Evolutionary conservation across 2,888 invertebrate species (phyloP).

Genomic region (Rhabditoides inermis): DNA sequence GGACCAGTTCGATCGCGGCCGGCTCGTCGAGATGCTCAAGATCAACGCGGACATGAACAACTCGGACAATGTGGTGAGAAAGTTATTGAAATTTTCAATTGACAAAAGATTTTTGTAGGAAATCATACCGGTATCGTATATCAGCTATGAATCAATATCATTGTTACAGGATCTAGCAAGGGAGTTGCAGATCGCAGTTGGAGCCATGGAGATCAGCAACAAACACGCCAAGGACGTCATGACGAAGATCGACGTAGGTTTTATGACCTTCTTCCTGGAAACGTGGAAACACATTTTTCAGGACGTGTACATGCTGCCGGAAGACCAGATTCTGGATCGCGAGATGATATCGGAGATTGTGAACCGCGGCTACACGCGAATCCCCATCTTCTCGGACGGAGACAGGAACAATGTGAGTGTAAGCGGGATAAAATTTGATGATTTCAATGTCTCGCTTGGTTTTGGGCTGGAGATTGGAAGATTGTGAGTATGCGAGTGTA

Average conservation of each 20-base stretch:
- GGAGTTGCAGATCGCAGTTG: conserved; percentile 41
- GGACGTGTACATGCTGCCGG: conserved; percentile 14
- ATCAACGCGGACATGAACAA: conserved; percentile 20
- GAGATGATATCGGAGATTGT: conserved; percentile 8
- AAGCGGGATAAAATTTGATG: too few relatives aligned
- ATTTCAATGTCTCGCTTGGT: too few relatives aligned
- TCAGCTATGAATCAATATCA: too few relatives aligned
- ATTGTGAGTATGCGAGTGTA: too few relatives aligned
- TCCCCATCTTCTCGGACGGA: conserved; percentile 10
- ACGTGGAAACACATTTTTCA: background rate
- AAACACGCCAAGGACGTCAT: conserved; percentile 38
- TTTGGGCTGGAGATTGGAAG: too few relatives aligned
- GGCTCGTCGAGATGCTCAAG: conserved; percentile 32
- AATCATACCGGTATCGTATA: background rate
- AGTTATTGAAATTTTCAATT: too few relatives aligned
- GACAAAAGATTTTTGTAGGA: background rate
- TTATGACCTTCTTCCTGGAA: background rate
- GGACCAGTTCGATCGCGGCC: conserved; percentile 24
- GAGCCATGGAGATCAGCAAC: conserved; percentile 41
- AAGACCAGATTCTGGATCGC: conserved; percentile 8
- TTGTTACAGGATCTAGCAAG: conserved; percentile 27
- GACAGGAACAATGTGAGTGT: conserved; percentile 12
- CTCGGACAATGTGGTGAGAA: conserved; percentile 1
- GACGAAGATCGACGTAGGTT: conserved; percentile 36
- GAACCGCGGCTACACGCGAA: conserved; percentile 14